phyloP scores from a whole-genome alignment of 2,797 vertebrate genomes.

The Mastacembelus armatus region DNA sequence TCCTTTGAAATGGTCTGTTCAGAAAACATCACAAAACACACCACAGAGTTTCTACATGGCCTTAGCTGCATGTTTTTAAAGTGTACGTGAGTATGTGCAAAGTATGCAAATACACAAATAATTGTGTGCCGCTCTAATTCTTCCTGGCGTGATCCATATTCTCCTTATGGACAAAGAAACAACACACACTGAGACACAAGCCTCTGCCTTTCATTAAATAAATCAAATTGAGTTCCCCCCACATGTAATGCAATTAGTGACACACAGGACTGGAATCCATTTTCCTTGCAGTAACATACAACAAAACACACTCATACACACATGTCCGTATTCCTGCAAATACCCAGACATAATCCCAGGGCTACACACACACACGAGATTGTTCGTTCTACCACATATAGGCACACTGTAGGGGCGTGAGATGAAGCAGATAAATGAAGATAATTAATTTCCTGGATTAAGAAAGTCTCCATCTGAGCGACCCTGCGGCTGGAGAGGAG shows the following conservation, averaged over 20 bases:
- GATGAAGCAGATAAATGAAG: slow-evolving; percentile 74
- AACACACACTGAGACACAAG: slow-evolving; percentile 45
- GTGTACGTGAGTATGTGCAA: slow-evolving; percentile 12
- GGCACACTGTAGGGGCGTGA: slow-evolving; percentile 57
- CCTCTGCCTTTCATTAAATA: slow-evolving; percentile 69
- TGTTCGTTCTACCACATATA: slow-evolving; percentile 39
- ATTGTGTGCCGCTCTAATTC: slow-evolving; percentile 54
- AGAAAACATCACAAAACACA: slow-evolving; percentile 29
- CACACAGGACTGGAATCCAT: slow-evolving; percentile 41
- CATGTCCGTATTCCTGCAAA: slow-evolving; percentile 23
- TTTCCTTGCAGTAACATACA: slow-evolving; percentile 46
- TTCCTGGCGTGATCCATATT: slow-evolving; percentile 74
- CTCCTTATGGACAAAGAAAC: slow-evolving; percentile 58
- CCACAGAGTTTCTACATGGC: background rate
- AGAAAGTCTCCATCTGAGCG: slow-evolving; percentile 63
- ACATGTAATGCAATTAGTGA: slow-evolving; percentile 60
- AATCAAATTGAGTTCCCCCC: slow-evolving; percentile 56
- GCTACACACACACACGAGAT: slow-evolving; percentile 13
- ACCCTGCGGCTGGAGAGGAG: slow-evolving; percentile 55
- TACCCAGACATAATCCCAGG: slow-evolving; percentile 15
- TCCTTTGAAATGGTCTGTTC: slow-evolving; percentile 29
- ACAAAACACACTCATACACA: slow-evolving; percentile 27
- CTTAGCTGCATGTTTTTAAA: background rate
- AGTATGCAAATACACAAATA: no score
- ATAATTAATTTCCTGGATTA: slow-evolving; percentile 77